These are phyloP conservation scores for Pelecanoides urinatrix DNA, from an alignment of 2,113 vertebrate genomes.

Conservation along the genomic window DNA sequence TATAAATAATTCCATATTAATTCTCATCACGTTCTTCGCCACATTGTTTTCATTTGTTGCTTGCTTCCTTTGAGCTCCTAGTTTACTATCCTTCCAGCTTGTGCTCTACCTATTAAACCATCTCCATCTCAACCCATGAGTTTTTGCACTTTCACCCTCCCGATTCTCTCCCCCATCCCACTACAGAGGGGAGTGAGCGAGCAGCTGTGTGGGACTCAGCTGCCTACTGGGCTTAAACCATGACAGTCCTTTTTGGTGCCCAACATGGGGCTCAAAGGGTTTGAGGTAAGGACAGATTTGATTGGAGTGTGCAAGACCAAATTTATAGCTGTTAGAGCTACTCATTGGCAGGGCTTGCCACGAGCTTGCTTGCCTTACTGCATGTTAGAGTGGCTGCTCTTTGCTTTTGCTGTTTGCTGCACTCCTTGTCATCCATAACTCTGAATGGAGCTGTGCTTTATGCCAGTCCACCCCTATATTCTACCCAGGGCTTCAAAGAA, in stretches of 20 bases:
- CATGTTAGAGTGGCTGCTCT: background rate
- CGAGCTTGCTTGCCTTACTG: background rate
- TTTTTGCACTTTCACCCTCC: background rate
- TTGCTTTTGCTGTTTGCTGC: background rate
- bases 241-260: background rate
- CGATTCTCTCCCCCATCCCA: background rate
- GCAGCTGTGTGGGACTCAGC: accelerated
- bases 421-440: background rate
- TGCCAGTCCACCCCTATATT: background rate
- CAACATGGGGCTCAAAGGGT: accelerated
- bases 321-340: background rate
- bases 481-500: background rate
- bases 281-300: background rate
- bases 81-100: background rate
- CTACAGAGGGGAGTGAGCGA: accelerated
- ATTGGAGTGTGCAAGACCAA: background rate
- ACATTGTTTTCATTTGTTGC: background rate
- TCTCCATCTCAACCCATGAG: background rate
- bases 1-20: background rate
- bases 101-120: background rate
- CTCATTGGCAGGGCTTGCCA: background rate
- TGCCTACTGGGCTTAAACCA: background rate
- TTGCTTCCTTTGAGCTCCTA: background rate
- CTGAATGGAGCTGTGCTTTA: background rate
- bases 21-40: background rate